Evolutionary conservation across 2,797 vertebrate genomes (phyloP), one percentile per base, ranked within the genome.

Genomic region (Limosa lapponica): DNA sequence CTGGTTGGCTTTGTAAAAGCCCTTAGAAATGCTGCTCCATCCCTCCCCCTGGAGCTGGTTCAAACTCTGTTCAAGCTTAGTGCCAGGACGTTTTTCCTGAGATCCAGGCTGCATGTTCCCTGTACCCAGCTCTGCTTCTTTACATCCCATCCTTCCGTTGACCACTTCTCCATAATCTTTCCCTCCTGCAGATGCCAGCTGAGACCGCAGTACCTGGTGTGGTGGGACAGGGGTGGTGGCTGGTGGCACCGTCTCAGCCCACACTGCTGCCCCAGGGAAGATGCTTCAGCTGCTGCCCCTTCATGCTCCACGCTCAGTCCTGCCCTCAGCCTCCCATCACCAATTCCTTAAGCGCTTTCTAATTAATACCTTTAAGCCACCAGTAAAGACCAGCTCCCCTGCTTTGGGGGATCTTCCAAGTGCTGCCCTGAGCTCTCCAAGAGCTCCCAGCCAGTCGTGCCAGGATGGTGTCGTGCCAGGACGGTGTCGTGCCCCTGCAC

Each of bases 301-400:
- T 23, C 18, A 2, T 18, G 73, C 54, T 32, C n/a, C 49, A 2
- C 0, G 1, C 25, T 61, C 0, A 0, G 13, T 34, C 27, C 43
- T 72, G 69, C 59, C 49, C 20, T 2, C 32, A 41, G 55, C 51
- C 19, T 44, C 48, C 51, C 12, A 8, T 48, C 5, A 0, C 17
- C 4, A 2, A 5, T 43, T 80, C 44, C 36, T 43, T 14, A 3
- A 4, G 2, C 8, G 14, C 32, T 55, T 49, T 36, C 58, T 70
- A 25, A 51, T 43, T 30, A 22, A 25, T 15, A 18, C 44, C 55
- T 52, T 65, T 36, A 66, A 61, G 52, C 43, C 8, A 3, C 20
- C 2, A 2, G 51, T 18, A 48, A 57, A 64, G 34, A 19, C 34
- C 25, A 32, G 16, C 25, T 65, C 15, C 39, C 16, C 34, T 1